A percentile compares a stretch with the other conserved stretches of the same genome.
Evolutionary conservation across 2,888 invertebrate species (phyloP).

Genomic region (Oxyscelio sp.): DNA sequence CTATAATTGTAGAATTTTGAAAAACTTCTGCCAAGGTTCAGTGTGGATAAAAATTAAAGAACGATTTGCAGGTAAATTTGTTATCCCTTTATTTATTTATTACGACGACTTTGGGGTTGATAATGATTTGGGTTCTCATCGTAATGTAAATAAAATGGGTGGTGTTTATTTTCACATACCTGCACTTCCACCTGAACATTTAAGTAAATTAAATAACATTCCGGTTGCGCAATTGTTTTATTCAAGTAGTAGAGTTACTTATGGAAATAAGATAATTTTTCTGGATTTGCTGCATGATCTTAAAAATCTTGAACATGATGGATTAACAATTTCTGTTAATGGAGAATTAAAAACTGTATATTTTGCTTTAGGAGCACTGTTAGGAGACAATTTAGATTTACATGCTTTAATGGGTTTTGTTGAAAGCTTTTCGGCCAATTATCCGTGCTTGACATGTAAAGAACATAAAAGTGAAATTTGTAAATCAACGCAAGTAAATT

Average conservation of each 20-base stretch:
- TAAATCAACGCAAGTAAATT: too few relatives aligned
- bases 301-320: conserved; percentile 12
- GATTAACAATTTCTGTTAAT: background rate
- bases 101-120: conserved; percentile 47
- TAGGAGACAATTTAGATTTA: conserved; percentile 71
- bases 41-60: conserved; percentile 34
- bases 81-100: conserved; percentile 36
- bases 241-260: conserved; percentile 15
- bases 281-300: conserved; percentile 28
- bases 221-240: conserved; percentile 47
- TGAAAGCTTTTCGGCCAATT: conserved; percentile 67
- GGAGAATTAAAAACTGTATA: conserved; percentile 8
- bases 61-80: conserved; percentile 11
- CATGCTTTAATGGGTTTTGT: conserved; percentile 62
- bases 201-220: conserved; percentile 33
- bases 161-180: conserved; percentile 47
- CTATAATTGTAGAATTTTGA: background rate
- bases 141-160: conserved; percentile 40
- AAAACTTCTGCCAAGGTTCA: conserved; percentile 41
- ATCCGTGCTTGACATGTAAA: too few relatives aligned
- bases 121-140: conserved; percentile 35
- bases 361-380: conserved; percentile 47
- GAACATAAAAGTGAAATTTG: too few relatives aligned
- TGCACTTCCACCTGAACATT: conserved; percentile 18
- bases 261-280: conserved; percentile 42